Conservation (phyloP, 2,113 vertebrate genomes). For the Alethe diademata region DNA sequence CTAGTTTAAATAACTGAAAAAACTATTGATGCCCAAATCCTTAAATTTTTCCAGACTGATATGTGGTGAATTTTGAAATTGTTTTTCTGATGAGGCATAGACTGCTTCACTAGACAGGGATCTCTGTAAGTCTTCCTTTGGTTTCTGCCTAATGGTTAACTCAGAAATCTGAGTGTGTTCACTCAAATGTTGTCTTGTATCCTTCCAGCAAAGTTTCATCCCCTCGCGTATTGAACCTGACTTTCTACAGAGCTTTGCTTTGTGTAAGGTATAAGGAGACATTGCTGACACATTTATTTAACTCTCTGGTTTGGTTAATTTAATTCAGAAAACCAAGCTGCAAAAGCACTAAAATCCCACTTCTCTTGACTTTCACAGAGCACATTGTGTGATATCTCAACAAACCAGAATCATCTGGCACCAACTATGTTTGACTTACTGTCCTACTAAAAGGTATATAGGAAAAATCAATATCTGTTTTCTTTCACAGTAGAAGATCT, state of each 20-base stretch:
- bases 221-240: fast-evolving
- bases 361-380: not conserved
- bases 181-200: fast-evolving
- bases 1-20: not conserved
- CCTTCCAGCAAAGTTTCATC: not conserved
- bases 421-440: conserved; percentile 35
- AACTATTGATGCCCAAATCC: not conserved
- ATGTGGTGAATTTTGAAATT: not conserved
- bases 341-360: not conserved
- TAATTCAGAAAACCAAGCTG: not conserved
- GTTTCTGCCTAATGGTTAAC: not conserved
- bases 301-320: not conserved
- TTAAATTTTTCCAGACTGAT: not conserved
- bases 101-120: not conserved
- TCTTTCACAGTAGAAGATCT: conserved; percentile 53
- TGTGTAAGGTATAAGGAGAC: not conserved
- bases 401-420: not conserved
- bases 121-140: not conserved
- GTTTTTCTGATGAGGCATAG: not conserved
- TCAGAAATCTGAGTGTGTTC: not conserved
- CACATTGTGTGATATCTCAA: not conserved
- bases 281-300: not conserved
- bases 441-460: not conserved
- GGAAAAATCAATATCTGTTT: conserved; percentile 63
- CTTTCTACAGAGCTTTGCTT: not conserved